These are phyloP conservation scores for Crambe crambe DNA, from an alignment of 37 sponge, comb jelly and placozoan genomes.

Conservation along the genomic window DNA sequence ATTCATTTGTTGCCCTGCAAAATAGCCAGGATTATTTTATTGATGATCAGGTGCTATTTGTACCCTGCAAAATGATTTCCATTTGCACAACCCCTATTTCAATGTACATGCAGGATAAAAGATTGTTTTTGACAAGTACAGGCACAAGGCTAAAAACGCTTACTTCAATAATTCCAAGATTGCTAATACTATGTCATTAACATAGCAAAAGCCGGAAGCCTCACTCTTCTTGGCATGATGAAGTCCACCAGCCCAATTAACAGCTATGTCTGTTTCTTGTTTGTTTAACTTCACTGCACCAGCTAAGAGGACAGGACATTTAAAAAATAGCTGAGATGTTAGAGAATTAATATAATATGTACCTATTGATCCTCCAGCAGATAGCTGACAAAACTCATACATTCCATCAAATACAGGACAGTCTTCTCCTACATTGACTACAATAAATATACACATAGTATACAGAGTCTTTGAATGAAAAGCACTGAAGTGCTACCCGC, in stretches of 20 bases:
- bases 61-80: too few species aligned
- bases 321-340: not conserved
- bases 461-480: too few species aligned
- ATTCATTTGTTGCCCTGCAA: too few species aligned
- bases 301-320: constrained; percentile 53
- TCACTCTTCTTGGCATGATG: constrained; percentile 99
- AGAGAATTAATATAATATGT: constrained; percentile 1
- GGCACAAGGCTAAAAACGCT: too few species aligned
- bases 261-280: constrained; percentile 96
- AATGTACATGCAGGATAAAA: too few species aligned
- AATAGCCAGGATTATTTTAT: too few species aligned
- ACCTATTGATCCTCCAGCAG: constrained; percentile 98
- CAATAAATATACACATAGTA: too few species aligned
- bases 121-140: too few species aligned
- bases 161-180: constrained; percentile 99
- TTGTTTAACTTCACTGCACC: constrained; percentile 99
- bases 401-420: constrained; percentile 99
- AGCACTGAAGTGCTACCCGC: constrained; percentile 1
- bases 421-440: constrained; percentile 99
- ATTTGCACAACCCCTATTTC: too few species aligned
- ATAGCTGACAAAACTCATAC: constrained; percentile 98
- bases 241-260: constrained; percentile 98
- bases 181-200: constrained; percentile 97
- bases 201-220: constrained; percentile 99
- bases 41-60: too few species aligned